phyloP scores from a whole-genome alignment of 2,797 vertebrate species.

The Enteromius unitaeniatus region DNA sequence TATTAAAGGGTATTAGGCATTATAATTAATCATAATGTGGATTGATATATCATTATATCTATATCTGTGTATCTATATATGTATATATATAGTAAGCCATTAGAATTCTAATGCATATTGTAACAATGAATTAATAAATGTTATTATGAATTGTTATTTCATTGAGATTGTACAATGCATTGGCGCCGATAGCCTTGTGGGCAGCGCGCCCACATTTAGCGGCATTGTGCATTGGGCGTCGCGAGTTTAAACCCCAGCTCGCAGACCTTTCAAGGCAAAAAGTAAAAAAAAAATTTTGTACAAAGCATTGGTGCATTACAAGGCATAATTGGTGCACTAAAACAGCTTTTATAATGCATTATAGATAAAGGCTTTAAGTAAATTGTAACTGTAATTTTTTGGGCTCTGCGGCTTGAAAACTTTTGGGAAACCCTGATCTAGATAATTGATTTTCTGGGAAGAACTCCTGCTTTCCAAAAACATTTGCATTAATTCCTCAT shows the following conservation, averaged over 20 bases:
- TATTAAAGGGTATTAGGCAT: not conserved
- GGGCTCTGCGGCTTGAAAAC: not conserved
- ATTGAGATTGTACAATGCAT: not conserved
- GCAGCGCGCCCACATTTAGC: too few relatives aligned
- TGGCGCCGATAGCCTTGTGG: not conserved
- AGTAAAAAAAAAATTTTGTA: not conserved
- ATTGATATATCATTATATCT: not conserved
- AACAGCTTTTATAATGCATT: not conserved
- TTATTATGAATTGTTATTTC: too few relatives aligned
- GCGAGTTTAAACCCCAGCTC: too few relatives aligned
- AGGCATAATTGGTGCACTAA: not conserved
- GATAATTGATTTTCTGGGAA: conserved; percentile 28
- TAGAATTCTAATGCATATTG: too few relatives aligned
- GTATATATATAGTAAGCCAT: not conserved
- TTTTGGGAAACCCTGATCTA: not conserved
- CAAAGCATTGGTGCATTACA: not conserved
- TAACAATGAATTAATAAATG: not conserved
- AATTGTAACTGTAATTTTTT: not conserved
- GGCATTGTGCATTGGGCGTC: too few relatives aligned
- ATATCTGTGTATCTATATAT: too few relatives aligned
- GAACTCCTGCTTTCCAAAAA: not conserved
- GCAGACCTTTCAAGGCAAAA: too few relatives aligned
- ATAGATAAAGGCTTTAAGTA: not conserved
- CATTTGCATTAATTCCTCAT: not conserved
- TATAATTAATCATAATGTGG: not conserved